Base-by-base conservation (phyloP, 1,140 invertebrate genomes). In the Drosophila fuyamai region DNA sequence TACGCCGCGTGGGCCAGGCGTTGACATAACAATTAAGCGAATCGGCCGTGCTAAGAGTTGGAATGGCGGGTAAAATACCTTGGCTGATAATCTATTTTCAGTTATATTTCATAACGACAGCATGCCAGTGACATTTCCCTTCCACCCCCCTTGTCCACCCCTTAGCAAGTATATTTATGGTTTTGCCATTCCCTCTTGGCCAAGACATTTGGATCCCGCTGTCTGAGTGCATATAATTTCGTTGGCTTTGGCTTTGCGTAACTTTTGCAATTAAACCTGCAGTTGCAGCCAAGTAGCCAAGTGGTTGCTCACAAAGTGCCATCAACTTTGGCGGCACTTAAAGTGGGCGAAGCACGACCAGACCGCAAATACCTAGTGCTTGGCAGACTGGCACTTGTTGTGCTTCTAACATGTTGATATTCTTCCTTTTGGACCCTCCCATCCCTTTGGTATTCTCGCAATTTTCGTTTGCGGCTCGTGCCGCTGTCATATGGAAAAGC, bases 211-310 rank as follows among this genome's bases (percentile, higher is more conserved):
- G 56, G 41, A 50, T 68, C 13, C 32, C 44, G n/a, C 32, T 35
- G 43, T 50, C 55, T 73, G 61, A 81, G 81, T 82, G 83, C 82
- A 82, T 88, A 71, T 85, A 79, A 86, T 82, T 79, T 85, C 57
- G 55, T 57, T 38, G 50, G 5, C 46, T 48, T 32, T 53, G 48
- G 57, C 77, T 67, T 75, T 43, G 71, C 14, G 36, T 44, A 88
- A 88, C 76, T 88, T 88, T 88, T 65, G 83, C 80, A 88, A 88
- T 88, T 88, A 88, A 67, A 68, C 70, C 71, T 83, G 67, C 71
- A 74, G 54, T 54, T 54, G 23, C 29, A 48, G 47, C 47, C 43
- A 77, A 75, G 65, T 81, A 78, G 73, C 55, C 62, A 65, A 79
- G 81, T 79, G 71, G 58, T 43, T 59, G 78, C 61, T 77, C 61